Evolutionary conservation across 2,888 invertebrate species (phyloP), one percentile per base, ranked within the genome.

Genomic region (Meganola albula): DNA sequence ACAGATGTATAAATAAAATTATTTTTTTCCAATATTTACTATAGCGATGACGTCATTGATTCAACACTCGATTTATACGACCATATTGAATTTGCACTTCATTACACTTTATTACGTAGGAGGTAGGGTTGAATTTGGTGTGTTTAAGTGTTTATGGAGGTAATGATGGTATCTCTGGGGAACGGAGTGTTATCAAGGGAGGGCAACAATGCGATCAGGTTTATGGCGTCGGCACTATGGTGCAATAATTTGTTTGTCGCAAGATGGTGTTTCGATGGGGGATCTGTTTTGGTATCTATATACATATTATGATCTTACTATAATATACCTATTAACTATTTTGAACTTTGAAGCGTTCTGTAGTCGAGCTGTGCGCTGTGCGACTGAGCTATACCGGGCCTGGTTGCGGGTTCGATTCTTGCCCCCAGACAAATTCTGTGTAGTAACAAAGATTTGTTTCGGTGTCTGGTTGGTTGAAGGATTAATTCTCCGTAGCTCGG

Each of bases 121-220:
- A 20, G 16, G 3, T 20, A 20, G 8, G 20, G 20, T 3, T 20
- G 4, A 20, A 5, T n/a, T 20, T 20, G 3, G 4, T n/a, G 3
- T 5, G 20, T 5, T n/a, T 20, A 7, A 5, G 20, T 20, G 20
- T 3, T 20, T 7, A 7, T 20, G n/a, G 3, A 20, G 20, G 45
- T 45, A 42, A n/a, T n/a, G 48, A 52, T 48, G 46, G 39, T 36
- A 36, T 37, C 42, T 42, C 59, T 31, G 31, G 55, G 51, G 58
- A 56, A 48, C 47, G 43, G 29, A 39, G 41, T 39, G 49, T 56
- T 57, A 61, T 58, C 59, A 43, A 47, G 52, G 44, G 27, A n/a
- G 20, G 20, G 20, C 3, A n/a, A 27, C 23, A 27, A 25, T 38
- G 28, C 39, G 46, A 40, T 12, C 25, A 31, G 40, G 27, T 30